phyloP scores from a whole-genome alignment of 1,140 invertebrate genomes.

The Drosophila kohkoa region DNA sequence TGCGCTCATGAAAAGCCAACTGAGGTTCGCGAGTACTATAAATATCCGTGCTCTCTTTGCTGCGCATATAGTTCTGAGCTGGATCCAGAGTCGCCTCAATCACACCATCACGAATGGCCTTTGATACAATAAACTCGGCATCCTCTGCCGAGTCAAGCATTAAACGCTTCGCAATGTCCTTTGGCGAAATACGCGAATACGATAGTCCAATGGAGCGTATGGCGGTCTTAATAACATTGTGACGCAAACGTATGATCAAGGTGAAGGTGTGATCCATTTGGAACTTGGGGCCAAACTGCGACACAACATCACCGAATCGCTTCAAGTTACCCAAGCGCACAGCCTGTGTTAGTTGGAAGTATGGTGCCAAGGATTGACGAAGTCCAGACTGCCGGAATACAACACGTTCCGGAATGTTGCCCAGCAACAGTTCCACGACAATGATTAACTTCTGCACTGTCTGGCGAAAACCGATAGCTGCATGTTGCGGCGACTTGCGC shows the following conservation, averaged over 20 bases:
- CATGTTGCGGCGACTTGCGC: slow-evolving; percentile 98
- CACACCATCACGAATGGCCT: slow-evolving; percentile 99
- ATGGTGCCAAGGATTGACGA: slow-evolving; percentile 95
- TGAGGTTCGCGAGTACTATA: slow-evolving; percentile 99
- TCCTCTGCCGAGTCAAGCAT: slow-evolving; percentile 97
- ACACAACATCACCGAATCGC: slow-evolving; percentile 96
- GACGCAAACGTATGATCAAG: slow-evolving; percentile 95
- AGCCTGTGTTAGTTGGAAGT: slow-evolving; percentile 99
- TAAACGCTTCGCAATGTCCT: slow-evolving; percentile 97
- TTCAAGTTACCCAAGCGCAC: slow-evolving; percentile 97
- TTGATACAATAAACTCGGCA: slow-evolving; percentile 99
- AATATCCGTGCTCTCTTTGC: slow-evolving; percentile 98
- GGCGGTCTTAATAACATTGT: slow-evolving; percentile 99
- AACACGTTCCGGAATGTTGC: slow-evolving; percentile 98
- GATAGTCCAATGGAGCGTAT: slow-evolving; percentile 98
- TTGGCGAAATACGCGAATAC: slow-evolving; percentile 97
- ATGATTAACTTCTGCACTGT: slow-evolving; percentile 98
- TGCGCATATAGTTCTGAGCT: slow-evolving; percentile 98
- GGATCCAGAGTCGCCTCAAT: slow-evolving; percentile 99
- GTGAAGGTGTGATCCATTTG: slow-evolving; percentile 97
- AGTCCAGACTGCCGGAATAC: slow-evolving; percentile 95
- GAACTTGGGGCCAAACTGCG: slow-evolving; percentile 95
- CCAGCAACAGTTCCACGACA: slow-evolving; percentile 97
- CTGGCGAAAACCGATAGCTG: slow-evolving; percentile 99
- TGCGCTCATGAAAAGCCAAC: slow-evolving; percentile 98